Evolutionary conservation across 2,797 vertebrate genomes (phyloP), one percentile per base, ranked within the genome.

Genomic region (Sebastes nivosus): DNA sequence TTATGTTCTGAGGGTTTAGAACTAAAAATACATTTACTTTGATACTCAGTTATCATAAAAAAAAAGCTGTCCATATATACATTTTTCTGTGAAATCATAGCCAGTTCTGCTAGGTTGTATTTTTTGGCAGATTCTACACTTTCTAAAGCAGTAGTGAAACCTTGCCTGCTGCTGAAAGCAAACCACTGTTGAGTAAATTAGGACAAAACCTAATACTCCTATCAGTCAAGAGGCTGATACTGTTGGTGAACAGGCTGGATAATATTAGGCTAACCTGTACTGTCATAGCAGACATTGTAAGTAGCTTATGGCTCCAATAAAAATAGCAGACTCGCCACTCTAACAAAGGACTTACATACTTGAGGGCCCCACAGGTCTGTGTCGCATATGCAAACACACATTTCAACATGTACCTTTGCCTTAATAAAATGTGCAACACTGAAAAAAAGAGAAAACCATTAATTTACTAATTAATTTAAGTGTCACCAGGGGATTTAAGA

Each of bases 291-390:
- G 69, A 80, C 85, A 74, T 18, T 81, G 83, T 89, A 93, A 92
- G 89, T 72, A 93, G 89, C 88, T 93, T 92, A 93, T 80, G 72
- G 80, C 81, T 72, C 74, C 66, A 81, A 88, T 89, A 94, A 88
- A 91, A 93, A 93, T 84, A 93, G 92, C 86, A 79, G 76, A 83
- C 84, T 75, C 70, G 69, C 78, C 46, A 64, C 68, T 76, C 68
- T 77, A 77, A 91, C 87, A 91, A 87, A 89, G 80, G 88, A 79
- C 80, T 50, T 50, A 50, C 46, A 88, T 71, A 81, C 76, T 80
- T 46, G 63, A 83, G 81, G 67, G 82, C 38, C 78, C 59, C 71
- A 76, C 77, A 85, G 36, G 77, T 89, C 71, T 81, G 60, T 61
- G 79, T 83, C 58, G 4, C 63, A 72, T 34, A 32, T 24, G 59